phyloP scores from a whole-genome alignment of 1,140 invertebrate genomes.

The Meloidogyne floridensis region DNA sequence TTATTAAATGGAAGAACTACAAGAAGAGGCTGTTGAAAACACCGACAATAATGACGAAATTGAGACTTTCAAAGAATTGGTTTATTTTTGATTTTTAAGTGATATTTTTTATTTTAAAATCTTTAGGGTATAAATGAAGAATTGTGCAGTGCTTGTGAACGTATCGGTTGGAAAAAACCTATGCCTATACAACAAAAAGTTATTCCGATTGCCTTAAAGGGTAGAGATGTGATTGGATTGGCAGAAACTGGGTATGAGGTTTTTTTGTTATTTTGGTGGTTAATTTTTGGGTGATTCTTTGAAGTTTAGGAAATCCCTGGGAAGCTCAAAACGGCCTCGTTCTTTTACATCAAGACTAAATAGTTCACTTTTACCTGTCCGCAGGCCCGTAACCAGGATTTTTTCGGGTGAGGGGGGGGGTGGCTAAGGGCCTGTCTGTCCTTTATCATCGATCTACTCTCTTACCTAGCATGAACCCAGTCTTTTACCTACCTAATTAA shows the following conservation, averaged over 20 bases:
- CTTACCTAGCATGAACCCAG: too few relatives aligned
- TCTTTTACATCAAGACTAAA: too few relatives aligned
- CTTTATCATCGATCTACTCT: too few relatives aligned
- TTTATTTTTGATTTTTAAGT: background rate
- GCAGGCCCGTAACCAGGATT: too few relatives aligned
- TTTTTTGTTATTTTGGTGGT: too few relatives aligned
- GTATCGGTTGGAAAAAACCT: slow-evolving; percentile 39
- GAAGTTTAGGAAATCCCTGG: too few relatives aligned
- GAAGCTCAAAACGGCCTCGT: too few relatives aligned
- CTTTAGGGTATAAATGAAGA: slow-evolving; percentile 42
- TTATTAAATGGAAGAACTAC: background rate
- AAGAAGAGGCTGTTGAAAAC: background rate
- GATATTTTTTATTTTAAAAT: background rate
- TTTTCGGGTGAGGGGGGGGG: too few relatives aligned
- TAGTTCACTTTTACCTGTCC: too few relatives aligned
- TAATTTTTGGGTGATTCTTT: too few relatives aligned
- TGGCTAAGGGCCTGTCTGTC: too few relatives aligned
- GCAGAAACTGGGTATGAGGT: slow-evolving; percentile 64
- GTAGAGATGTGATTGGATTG: slow-evolving; percentile 59
- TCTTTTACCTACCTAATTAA: too few relatives aligned
- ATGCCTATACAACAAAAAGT: slow-evolving; percentile 51
- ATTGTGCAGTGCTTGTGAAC: slow-evolving; percentile 35
- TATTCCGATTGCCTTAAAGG: slow-evolving; percentile 56
- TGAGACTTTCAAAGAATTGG: background rate
- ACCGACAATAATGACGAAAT: background rate